A percentile compares a stretch with the other conserved stretches of the same genome.
These are phyloP conservation scores for Tipula unca DNA, from an alignment of 2,888 invertebrate species.

Conservation along the genomic window DNA sequence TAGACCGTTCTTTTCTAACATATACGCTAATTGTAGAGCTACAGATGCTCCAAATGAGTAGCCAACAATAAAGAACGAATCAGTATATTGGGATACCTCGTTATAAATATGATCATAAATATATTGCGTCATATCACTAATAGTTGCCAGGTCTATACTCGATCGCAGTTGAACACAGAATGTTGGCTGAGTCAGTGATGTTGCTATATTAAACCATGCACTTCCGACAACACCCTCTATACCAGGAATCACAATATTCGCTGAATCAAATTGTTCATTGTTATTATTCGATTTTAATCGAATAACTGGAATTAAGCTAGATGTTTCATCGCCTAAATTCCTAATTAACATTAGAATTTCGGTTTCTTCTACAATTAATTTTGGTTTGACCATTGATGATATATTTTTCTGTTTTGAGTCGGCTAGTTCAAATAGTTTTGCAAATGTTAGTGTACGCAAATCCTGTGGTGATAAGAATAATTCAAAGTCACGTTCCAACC, in stretches of 20 bases:
- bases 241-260: constrained; percentile 49
- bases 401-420: constrained; percentile 26
- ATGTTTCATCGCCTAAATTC: constrained; percentile 36
- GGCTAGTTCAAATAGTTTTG: too few relatives aligned
- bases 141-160: constrained; percentile 20
- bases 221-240: constrained; percentile 49
- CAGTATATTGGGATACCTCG: constrained; percentile 44
- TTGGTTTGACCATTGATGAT: constrained; percentile 29
- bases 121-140: neutral
- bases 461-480: constrained; percentile 49
- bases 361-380: constrained; percentile 33
- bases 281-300: neutral
- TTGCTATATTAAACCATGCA: constrained; percentile 37
- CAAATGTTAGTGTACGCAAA: too few relatives aligned
- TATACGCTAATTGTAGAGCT: constrained; percentile 64
- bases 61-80: constrained; percentile 67
- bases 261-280: constrained; percentile 26
- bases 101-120: neutral
- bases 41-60: constrained; percentile 83
- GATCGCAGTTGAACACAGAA: constrained; percentile 27
- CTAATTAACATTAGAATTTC: constrained; percentile 49
- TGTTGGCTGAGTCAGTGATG: constrained; percentile 30
- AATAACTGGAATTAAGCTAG: constrained; percentile 46
- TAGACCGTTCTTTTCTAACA: constrained; percentile 58
- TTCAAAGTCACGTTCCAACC: constrained; percentile 81